Conservation (phyloP, 2,797 vertebrate genomes). For the Garrulus glandarius region DNA sequence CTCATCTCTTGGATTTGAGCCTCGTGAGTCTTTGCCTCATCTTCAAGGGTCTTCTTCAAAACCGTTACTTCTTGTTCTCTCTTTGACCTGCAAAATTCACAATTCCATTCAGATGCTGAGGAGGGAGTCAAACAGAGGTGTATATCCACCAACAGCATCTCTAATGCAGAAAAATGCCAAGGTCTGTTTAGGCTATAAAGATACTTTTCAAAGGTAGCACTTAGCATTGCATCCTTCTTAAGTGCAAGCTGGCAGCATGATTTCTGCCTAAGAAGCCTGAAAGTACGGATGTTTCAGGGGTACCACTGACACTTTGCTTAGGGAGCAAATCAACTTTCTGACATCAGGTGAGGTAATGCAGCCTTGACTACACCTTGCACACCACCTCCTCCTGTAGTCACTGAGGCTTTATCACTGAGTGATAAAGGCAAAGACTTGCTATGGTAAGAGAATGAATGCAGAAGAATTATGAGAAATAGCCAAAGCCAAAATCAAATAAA, state of each 20-base stretch:
- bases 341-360: background rate
- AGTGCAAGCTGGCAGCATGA: background rate
- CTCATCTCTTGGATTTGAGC: slow-evolving; percentile 89
- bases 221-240: background rate
- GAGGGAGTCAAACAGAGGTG: background rate
- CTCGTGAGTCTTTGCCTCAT: slow-evolving; percentile 89
- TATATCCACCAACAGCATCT: background rate
- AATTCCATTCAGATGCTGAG: background rate
- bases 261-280: background rate
- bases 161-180: background rate
- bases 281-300: background rate
- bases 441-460: background rate
- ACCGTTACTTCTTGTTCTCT: slow-evolving; percentile 93
- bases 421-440: background rate
- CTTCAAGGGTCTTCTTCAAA: slow-evolving; percentile 91
- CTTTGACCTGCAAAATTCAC: slow-evolving; percentile 79
- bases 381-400: background rate
- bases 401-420: background rate
- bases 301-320: background rate
- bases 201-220: background rate
- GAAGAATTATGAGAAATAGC: background rate
- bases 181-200: background rate
- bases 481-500: background rate
- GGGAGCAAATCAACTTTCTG: background rate
- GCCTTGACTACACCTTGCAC: background rate